Base-by-base conservation (phyloP, 1,140 invertebrate species). In the Rhopalosiphum padi region DNA sequence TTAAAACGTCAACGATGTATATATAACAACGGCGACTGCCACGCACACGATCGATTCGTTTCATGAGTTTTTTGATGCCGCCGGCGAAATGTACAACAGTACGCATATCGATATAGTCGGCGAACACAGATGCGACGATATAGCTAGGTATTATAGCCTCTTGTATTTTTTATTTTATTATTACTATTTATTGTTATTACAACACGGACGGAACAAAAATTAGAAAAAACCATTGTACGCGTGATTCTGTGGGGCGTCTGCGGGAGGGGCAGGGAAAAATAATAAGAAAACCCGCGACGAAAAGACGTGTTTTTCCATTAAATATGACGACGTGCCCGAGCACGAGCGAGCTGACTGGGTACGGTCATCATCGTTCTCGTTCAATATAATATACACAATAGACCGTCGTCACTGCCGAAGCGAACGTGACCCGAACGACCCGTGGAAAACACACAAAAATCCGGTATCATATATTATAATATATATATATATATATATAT, bases 381-480 rank as follows among this genome's bases (percentile, higher is more conserved):
- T 77, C 60, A n/a, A 77, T 77, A 77, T 60, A 60, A 83, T 85
- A 23, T 25, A 85, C 83, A 90, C 53, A 77, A 92, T 92, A 77
- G 60, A 92, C 87, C 21, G n/a, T 21, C 30, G 46, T 8, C n/a
- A 41, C 37, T n/a, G 53, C 60, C n/a, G 60, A 7, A 22, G 41
- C 35, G 90, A 83, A 92, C 90, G 90, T 92, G 90, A 92, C 68
- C 90, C 22, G 46, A 51, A 51, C 77, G 77, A 92, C 90, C 90
- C 90, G 90, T 82, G 68, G 68, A 92, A 92, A 92, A 92, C 77
- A 90, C 89, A 68, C 53, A 90, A 90, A 60, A 90, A 43, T 43
- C 89, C 89, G n/a, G n/a, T 88, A 88, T 51, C 30, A 37, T 48
- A 21, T 21, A 22, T 11, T 2, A 51, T 48, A 51, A 85, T 41